Conservation (phyloP, 2,888 invertebrate genomes). For the Zhuqinia jingwanae region DNA sequence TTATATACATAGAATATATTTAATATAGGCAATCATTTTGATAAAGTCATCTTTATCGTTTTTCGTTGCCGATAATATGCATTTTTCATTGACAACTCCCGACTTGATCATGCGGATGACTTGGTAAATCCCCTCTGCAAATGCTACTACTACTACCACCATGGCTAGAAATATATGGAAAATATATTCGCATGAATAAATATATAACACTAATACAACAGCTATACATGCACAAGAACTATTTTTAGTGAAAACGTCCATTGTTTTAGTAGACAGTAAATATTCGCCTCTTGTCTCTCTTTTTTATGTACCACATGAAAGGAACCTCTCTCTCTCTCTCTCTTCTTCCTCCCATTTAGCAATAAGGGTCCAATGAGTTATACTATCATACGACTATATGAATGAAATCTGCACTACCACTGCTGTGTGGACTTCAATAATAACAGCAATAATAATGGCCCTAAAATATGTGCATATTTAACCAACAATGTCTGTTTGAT, state of each 20-base stretch:
- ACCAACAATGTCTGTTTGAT: not conserved
- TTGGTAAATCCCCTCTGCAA: too few relatives aligned
- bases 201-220: too few relatives aligned
- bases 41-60: conserved; percentile 50
- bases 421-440: not conserved
- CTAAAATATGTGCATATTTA: not conserved
- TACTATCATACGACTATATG: not conserved
- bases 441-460: not conserved
- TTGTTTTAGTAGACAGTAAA: conserved; percentile 48
- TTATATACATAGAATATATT: too few relatives aligned
- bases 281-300: conserved; percentile 61
- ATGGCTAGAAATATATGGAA: too few relatives aligned
- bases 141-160: too few relatives aligned
- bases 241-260: conserved; percentile 12
- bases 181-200: too few relatives aligned
- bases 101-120: too few relatives aligned
- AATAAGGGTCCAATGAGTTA: not conserved
- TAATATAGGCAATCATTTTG: conserved; percentile 56
- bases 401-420: not conserved
- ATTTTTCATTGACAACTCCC: conserved; percentile 35
- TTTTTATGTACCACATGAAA: conserved; percentile 59
- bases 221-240: too few relatives aligned
- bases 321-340: not conserved
- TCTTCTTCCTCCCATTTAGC: not conserved
- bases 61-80: conserved; percentile 32